phyloP scores from a whole-genome alignment of 2,888 invertebrate genomes.

The Lasioglossum lativentre region DNA sequence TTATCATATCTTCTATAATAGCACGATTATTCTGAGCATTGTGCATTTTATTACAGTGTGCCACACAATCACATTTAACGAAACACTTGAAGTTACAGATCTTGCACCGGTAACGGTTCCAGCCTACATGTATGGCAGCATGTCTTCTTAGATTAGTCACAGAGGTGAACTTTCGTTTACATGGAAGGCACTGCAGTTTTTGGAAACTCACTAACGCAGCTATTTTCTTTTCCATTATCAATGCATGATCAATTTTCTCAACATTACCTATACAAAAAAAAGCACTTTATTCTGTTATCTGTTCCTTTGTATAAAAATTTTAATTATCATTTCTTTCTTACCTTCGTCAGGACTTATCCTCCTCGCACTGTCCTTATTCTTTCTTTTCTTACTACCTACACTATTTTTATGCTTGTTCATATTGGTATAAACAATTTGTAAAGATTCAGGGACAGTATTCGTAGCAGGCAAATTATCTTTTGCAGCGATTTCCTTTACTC shows the following conservation, averaged over 20 bases:
- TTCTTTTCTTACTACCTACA: constrained; percentile 46
- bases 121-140: constrained; percentile 89
- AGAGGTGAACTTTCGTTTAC: constrained; percentile 85
- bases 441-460: constrained; percentile 51
- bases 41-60: constrained; percentile 88
- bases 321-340: constrained; percentile 11
- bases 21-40: constrained; percentile 85
- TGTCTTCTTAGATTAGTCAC: constrained; percentile 87
- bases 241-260: constrained; percentile 28
- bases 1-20: constrained; percentile 69
- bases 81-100: constrained; percentile 90
- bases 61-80: constrained; percentile 88
- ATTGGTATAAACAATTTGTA: constrained; percentile 66
- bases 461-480: constrained; percentile 16
- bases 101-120: constrained; percentile 91
- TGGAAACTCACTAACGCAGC: constrained; percentile 66
- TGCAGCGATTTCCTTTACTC: neutral
- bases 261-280: neutral
- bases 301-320: neutral
- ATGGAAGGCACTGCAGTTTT: constrained; percentile 85
- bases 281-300: neutral
- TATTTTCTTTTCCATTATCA: constrained; percentile 66
- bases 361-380: constrained; percentile 21
- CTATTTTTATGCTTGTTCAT: constrained; percentile 48
- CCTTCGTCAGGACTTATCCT: neutral